Conservation (phyloP, 2,888 invertebrate genomes). For the Eupeodes latifasciatus region DNA sequence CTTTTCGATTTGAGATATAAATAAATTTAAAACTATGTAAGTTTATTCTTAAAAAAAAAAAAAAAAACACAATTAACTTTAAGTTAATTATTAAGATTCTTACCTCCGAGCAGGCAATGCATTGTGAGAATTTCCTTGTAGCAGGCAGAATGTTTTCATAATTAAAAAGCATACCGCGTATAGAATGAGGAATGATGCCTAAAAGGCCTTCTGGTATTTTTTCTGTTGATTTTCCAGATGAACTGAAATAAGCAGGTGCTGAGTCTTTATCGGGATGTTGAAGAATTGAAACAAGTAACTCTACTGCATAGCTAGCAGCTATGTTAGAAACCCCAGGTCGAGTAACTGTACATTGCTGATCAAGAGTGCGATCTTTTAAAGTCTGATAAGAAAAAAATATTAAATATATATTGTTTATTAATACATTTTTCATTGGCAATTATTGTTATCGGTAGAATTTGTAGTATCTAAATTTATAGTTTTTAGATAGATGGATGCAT, state of each 20-base stretch:
- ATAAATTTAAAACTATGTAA: too few species aligned
- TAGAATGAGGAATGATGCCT: constrained; percentile 95
- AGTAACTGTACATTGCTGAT: constrained; percentile 99
- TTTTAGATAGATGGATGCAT: too few species aligned
- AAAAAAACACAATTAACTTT: too few species aligned
- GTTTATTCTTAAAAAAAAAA: too few species aligned
- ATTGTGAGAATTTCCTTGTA: constrained; percentile 93
- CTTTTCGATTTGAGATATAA: too few species aligned
- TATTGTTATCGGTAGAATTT: too few species aligned
- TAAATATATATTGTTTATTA: background rate
- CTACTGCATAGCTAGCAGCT: constrained; percentile 95
- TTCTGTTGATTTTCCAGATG: constrained; percentile 77
- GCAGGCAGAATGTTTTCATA: constrained; percentile 93
- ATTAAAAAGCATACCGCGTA: constrained; percentile 94
- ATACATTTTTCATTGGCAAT: too few species aligned
- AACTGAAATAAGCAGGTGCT: constrained; percentile 88
- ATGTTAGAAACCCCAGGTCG: constrained; percentile 96
- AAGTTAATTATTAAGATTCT: background rate
- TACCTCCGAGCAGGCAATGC: constrained; percentile 94
- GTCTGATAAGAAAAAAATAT: constrained; percentile 87
- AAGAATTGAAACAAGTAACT: constrained; percentile 92
- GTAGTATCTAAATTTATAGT: too few species aligned
- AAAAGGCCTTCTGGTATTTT: constrained; percentile 87
- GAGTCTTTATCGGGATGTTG: constrained; percentile 91
- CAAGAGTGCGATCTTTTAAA: constrained; percentile 94